Percentiles rank a stretch among this genome's conserved stretches.
Conservation (phyloP, 1,140 invertebrate species). For the Hycleus cichorii region DNA sequence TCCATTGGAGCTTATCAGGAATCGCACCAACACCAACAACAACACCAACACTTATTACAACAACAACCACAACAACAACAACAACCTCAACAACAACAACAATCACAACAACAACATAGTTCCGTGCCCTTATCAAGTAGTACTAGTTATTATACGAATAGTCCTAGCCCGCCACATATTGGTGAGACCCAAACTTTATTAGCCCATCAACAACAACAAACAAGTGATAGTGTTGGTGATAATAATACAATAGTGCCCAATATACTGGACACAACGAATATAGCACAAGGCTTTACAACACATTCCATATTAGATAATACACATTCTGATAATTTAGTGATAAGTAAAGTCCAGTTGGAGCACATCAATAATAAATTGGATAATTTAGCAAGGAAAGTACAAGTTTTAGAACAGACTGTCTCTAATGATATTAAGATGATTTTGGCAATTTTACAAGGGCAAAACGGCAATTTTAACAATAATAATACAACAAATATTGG, state of each 20-base stretch:
- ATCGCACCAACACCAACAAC: conserved; percentile 44
- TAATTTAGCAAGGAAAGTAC: conserved; percentile 53
- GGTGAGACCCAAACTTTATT: conserved; percentile 9
- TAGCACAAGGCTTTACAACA: conserved; percentile 22
- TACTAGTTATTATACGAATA: conserved; percentile 41
- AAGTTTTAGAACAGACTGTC: conserved; percentile 56
- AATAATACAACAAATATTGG: background rate
- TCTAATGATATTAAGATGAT: conserved; percentile 60
- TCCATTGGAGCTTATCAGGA: conserved; percentile 49
- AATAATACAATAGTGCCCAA: background rate
- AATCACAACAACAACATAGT: conserved; percentile 15
- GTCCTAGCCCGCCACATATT: conserved; percentile 36
- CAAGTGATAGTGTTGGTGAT: background rate
- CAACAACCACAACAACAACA: conserved; percentile 41
- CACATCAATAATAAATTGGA: conserved; percentile 55
- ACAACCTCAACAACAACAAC: conserved; percentile 40
- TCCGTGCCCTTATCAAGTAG: conserved; percentile 37
- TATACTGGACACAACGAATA: background rate
- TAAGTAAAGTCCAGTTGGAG: conserved; percentile 42
- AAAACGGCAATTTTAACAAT: conserved; percentile 10
- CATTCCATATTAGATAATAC: conserved; percentile 35
- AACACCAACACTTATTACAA: conserved; percentile 42
- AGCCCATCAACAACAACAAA: background rate
- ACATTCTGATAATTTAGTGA: conserved; percentile 32
- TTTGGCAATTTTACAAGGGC: conserved; percentile 54